Base-by-base conservation (phyloP, 2,888 invertebrate genomes). In the Tricholauxania praeusta region DNA sequence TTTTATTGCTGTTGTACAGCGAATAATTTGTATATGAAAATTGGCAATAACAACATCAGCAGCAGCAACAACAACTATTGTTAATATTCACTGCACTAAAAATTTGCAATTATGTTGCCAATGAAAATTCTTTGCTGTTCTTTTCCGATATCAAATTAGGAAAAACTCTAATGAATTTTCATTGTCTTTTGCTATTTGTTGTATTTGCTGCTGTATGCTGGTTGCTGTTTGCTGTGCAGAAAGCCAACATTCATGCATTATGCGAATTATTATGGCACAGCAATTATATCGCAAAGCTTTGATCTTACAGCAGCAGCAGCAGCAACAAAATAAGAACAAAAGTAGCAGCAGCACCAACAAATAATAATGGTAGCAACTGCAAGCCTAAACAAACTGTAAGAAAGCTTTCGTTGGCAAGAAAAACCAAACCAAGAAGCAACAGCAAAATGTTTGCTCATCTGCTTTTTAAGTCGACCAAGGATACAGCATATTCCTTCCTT, bases 241-340 rank as follows among this genome's bases (percentile, higher is more conserved):
- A 15, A 15, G 12, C 48, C 39, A 39, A 47, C 66, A 66, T 62
- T 49, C 65, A 74, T 60, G 59, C 72, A 65, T 51, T 48, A 59
- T 59, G 65, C 57, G 57, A 70, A 63, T 72, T 74, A 72, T 70
- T 70, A 70, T 70, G 62, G 77, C 71, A 75, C 74, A 78, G 76
- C 77, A 78, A 79, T 78, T 79, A 77, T 77, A 79, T 77, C 78
- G 78, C 79, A 74, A 73, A 74, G 74, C 79, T 79, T 79, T 79
- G 78, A 79, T 79, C 79, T 79, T 75, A 73, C 57, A 28, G 71
- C 62, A 55, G 55, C 22, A 53, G 19, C 55, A 57, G 62, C 17
- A 47, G 17, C n/a, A 22, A 17, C 68, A 51, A 71, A 22, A 15
- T 60, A 49, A 32, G 22, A 49, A 71, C 57, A 64, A 12, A 57